Evolutionary conservation across 2,888 invertebrate species (phyloP).

Genomic region (Spilosoma lubricipeda): DNA sequence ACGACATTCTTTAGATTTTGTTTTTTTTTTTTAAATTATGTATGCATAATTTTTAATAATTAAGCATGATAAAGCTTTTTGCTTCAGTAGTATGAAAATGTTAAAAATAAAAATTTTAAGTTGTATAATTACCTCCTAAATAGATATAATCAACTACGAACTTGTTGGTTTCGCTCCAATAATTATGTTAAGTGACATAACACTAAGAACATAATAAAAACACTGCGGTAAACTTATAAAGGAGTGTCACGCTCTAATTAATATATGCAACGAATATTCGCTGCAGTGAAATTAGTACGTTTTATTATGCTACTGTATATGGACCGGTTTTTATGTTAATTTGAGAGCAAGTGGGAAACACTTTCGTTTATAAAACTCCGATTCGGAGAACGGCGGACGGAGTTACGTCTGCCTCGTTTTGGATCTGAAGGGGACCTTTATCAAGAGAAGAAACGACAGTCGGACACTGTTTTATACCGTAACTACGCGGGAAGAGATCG

Average conservation of each 20-base stretch:
- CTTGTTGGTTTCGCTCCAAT: constrained; percentile 5
- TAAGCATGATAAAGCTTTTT: background rate
- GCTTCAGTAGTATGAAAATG: background rate
- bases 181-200: constrained; percentile 14
- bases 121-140: background rate
- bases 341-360: background rate
- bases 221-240: background rate
- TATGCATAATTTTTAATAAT: background rate
- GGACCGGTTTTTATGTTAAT: background rate
- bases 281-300: background rate
- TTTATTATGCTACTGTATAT: background rate
- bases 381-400: too few species aligned
- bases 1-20: too few species aligned
- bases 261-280: background rate
- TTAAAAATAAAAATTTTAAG: background rate
- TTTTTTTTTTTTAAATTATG: too few species aligned
- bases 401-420: background rate
- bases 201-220: constrained; percentile 1
- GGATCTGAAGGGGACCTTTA: background rate
- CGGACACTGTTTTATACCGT: too few species aligned
- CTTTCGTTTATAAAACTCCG: background rate
- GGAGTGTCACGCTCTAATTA: constrained; percentile 8
- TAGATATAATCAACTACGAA: background rate
- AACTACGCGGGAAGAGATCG: too few species aligned
- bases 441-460: background rate